phyloP scores from a whole-genome alignment of 2,113 vertebrate genomes.

The Indicator indicator region DNA sequence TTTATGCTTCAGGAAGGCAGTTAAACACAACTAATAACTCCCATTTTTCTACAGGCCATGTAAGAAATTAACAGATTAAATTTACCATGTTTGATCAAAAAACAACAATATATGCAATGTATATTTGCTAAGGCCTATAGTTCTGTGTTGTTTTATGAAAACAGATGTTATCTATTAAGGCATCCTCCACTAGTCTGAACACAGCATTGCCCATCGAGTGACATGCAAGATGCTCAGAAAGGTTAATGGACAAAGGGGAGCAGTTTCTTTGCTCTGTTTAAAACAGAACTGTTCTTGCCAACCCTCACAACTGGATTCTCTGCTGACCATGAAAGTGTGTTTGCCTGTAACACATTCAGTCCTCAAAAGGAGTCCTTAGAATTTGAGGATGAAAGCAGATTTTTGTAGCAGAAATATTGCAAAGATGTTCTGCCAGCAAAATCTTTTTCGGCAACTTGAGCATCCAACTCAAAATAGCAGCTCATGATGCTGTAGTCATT shows the following conservation, averaged over 20 bases:
- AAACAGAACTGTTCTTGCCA: neutral
- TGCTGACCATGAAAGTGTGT: neutral
- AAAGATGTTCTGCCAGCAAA: constrained; percentile 58
- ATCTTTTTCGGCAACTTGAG: constrained; percentile 36
- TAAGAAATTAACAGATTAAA: neutral
- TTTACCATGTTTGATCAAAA: neutral
- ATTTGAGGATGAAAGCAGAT: constrained; percentile 38
- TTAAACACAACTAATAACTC: neutral
- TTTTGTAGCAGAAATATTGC: constrained; percentile 59
- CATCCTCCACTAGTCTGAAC: neutral
- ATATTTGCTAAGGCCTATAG: neutral
- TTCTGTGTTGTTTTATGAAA: neutral
- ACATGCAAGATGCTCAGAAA: neutral
- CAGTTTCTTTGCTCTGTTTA: neutral
- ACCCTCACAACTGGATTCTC: neutral
- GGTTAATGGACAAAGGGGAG: neutral
- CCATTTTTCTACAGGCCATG: neutral
- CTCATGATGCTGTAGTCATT: constrained; percentile 30
- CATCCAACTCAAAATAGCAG: constrained; percentile 46
- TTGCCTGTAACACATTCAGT: neutral
- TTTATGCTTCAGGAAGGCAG: neutral
- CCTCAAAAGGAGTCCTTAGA: neutral
- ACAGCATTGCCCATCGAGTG: neutral
- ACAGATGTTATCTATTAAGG: neutral
- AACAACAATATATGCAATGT: neutral